Percentiles rank a stretch among this genome's conserved stretches.
Evolutionary conservation across 2,888 invertebrate species (phyloP).

Genomic region (Microplitis deprimator): DNA sequence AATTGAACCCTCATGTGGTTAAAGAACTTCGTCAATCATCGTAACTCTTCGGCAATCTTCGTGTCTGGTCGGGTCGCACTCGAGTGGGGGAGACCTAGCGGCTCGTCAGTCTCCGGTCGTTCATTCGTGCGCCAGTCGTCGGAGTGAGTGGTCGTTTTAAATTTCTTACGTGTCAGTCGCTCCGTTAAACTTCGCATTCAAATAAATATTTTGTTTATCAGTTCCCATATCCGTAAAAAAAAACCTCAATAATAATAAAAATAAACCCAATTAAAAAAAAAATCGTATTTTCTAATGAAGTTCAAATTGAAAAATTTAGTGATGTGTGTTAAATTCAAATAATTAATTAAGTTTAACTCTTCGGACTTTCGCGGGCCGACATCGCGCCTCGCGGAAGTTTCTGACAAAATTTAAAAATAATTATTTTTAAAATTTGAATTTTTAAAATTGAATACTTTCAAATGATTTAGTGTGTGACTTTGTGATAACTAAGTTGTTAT

Average conservation of each 20-base stretch:
- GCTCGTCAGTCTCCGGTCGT: constrained; percentile 46
- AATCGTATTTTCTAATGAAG: neutral
- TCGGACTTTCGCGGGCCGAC: neutral
- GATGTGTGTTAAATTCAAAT: constrained; percentile 3
- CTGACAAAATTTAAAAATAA: neutral
- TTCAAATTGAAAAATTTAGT: neutral
- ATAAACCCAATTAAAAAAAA: neutral
- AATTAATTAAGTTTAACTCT: constrained; percentile 1
- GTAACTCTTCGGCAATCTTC: too few species aligned
- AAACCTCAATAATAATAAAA: neutral
- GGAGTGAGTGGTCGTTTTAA: constrained; percentile 55
- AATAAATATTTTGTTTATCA: constrained; percentile 18
- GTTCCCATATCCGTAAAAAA: neutral
- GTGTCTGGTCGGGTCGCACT: neutral
- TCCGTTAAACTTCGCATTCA: constrained; percentile 35
- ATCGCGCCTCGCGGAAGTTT: neutral
- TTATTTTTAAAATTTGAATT: neutral
- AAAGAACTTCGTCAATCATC: too few species aligned
- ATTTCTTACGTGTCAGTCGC: constrained; percentile 44
- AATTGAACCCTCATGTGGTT: too few species aligned
- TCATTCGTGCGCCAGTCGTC: constrained; percentile 64
- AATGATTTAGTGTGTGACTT: neutral
- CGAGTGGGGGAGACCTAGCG: constrained; percentile 26
- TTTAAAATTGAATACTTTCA: neutral
- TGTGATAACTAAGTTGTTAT: neutral